These are phyloP conservation scores for Nowickia ferox DNA, from an alignment of 2,888 invertebrate species.

Conservation along the genomic window DNA sequence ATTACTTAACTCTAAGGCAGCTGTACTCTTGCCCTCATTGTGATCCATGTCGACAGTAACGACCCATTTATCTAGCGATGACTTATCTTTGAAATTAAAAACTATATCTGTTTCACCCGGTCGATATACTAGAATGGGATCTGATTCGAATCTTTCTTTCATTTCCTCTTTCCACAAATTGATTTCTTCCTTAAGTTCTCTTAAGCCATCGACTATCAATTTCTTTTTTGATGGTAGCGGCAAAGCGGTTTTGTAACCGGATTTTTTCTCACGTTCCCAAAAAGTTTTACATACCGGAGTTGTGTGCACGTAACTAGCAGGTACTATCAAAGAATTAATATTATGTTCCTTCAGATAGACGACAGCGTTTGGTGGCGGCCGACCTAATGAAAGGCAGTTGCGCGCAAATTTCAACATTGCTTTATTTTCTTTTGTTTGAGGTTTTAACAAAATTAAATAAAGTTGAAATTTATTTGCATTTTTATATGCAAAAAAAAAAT, in stretches of 20 bases:
- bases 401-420: constrained; percentile 51
- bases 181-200: constrained; percentile 87
- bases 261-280: constrained; percentile 82
- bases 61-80: constrained; percentile 88
- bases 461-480: constrained; percentile 46
- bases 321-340: background rate
- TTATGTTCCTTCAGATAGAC: background rate
- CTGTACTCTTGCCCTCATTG: constrained; percentile 90
- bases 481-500: constrained; percentile 53
- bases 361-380: background rate
- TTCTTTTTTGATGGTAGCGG: constrained; percentile 83
- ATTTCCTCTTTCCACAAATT: constrained; percentile 87
- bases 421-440: background rate
- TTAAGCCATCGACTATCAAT: constrained; percentile 86
- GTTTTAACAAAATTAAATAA: background rate
- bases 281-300: constrained; percentile 78
- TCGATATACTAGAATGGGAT: constrained; percentile 85
- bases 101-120: constrained; percentile 89
- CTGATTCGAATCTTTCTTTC: constrained; percentile 86
- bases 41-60: constrained; percentile 92
- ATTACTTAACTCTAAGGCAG: constrained; percentile 87
- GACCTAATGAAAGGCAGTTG: background rate
- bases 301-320: constrained; percentile 76
- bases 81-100: constrained; percentile 88
- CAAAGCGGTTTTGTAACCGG: constrained; percentile 80